Base-by-base conservation (phyloP, 2,888 invertebrate species). In the Antheraea yamamai region DNA sequence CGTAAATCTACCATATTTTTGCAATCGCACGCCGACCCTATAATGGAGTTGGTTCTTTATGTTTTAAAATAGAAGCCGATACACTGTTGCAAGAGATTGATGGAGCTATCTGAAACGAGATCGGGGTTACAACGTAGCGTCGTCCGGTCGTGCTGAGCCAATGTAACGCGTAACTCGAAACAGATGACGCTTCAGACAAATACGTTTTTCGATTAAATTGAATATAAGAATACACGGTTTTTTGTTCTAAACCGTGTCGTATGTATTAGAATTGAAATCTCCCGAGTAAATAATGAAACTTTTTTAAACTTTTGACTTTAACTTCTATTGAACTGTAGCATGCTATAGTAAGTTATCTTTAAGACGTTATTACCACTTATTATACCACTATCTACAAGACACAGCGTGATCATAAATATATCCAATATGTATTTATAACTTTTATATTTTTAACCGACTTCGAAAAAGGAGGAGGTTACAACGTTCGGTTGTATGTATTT, bases 11-110 rank as follows among this genome's bases (percentile, higher is more conserved):
- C 23, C 14, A 26, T 64, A 10, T 64, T 64, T 64, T 64, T 64
- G 26, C 14, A 26, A 64, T 26, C 64, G 2, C 64, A 64, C 12
- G 26, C 26, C 64, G 23, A 26, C 64, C 64, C 64, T 64, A 64
- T 58, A 14, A 39, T 68, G 10, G 68, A 68, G 39, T 30, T 68
- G 3, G 35, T 35, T 39, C 6, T 68, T 85, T 83, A 80, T 80
- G 80, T 83, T 85, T 85, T 82, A 83, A 87, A 87, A 87, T 85
- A 84, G 84, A 87, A 87, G 84, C 85, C 87, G 87, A 89, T 90
- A 91, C 88, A 89, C 84, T 91, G 90, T 89, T 88, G 88, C 85
- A 82, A 84, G 91, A 92, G 93, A 93, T 93, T 93, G 93, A 93
- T 94, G 89, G 85, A 87, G 87, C 88, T 92, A 91, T 92, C 91